phyloP scores from a whole-genome alignment of 1,140 invertebrate species.

The Scylla paramamosain region DNA sequence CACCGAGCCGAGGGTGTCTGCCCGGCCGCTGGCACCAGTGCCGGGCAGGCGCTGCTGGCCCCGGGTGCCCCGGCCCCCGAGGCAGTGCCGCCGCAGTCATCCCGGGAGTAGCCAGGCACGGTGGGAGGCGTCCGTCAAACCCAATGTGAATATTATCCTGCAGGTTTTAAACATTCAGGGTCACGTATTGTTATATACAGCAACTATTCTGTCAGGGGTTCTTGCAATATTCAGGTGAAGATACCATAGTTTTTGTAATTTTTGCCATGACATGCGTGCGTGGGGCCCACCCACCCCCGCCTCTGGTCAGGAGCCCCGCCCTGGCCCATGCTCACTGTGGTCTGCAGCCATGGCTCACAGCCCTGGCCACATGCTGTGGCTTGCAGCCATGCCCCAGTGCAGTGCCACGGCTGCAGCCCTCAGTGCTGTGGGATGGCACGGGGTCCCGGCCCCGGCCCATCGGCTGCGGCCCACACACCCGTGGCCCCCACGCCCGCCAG shows the following conservation, averaged over 20 bases:
- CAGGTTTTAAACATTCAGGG: constrained; percentile 76
- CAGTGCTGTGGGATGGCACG: no score
- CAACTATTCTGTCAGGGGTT: constrained; percentile 76
- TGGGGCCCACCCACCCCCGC: not conserved
- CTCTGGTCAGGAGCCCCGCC: not conserved
- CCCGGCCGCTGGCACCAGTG: constrained; percentile 1
- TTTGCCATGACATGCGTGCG: constrained; percentile 69
- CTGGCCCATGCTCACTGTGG: not conserved
- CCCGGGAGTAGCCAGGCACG: constrained; percentile 16
- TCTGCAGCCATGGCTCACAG: not conserved
- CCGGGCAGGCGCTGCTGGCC: not conserved
- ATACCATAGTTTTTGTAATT: constrained; percentile 76
- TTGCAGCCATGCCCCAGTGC: no score
- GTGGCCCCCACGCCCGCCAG: constrained; percentile 15
- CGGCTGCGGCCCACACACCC: not conserved
- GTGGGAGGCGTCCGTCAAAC: constrained; percentile 75
- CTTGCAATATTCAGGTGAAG: constrained; percentile 76
- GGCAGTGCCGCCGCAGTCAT: constrained; percentile 13
- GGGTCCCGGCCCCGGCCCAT: no score
- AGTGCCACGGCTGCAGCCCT: no score
- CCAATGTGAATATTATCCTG: constrained; percentile 75
- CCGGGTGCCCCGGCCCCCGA: not conserved
- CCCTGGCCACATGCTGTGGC: no score
- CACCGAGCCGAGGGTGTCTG: not conserved
- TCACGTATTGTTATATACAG: constrained; percentile 76